A percentile compares a stretch with the other conserved stretches of the same genome.
These are phyloP conservation scores for Chaetorhynchus papuensis DNA, from an alignment of 2,113 vertebrate genomes.

Conservation along the genomic window DNA sequence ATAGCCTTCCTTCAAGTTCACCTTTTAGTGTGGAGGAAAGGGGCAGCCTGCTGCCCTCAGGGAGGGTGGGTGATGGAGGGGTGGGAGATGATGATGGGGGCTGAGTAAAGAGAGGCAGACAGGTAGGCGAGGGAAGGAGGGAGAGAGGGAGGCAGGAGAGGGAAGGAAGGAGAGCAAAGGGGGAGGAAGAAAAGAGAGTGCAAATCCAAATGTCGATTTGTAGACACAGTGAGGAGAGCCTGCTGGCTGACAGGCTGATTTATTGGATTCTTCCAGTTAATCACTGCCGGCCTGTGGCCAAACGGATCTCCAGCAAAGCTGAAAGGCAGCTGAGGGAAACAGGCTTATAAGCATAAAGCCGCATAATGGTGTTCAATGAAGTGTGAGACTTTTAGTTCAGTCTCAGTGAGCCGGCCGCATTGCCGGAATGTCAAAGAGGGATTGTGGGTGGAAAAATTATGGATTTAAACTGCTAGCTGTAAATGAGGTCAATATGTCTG, in stretches of 20 bases:
- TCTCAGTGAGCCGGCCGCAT: constrained; percentile 86
- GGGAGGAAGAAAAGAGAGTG: constrained; percentile 32
- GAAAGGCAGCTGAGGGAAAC: constrained; percentile 87
- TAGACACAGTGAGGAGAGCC: constrained; percentile 80
- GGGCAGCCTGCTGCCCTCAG: constrained; percentile 26
- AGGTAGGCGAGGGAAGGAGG: not conserved
- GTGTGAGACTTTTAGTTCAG: constrained; percentile 96
- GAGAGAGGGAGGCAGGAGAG: not conserved
- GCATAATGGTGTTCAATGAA: constrained; percentile 98
- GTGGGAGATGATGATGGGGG: not conserved
- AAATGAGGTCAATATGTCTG: constrained; percentile 97
- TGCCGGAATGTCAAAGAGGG: constrained; percentile 86
- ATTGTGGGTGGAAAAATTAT: constrained; percentile 89
- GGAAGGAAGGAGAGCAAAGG: not conserved
- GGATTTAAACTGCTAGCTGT: constrained; percentile 90
- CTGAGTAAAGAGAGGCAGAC: not conserved
- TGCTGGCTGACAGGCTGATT: constrained; percentile 93
- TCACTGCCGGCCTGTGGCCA: constrained; percentile 86
- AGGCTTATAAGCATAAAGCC: constrained; percentile 91
- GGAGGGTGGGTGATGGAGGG: not conserved
- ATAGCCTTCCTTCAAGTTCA: constrained; percentile 67
- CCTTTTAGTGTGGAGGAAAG: constrained; percentile 52
- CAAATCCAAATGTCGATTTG: constrained; percentile 89
- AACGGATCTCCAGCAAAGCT: constrained; percentile 88
- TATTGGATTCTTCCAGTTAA: constrained; percentile 97